These are phyloP conservation scores for Tachysurus vachellii DNA, from an alignment of 2,113 vertebrate species.

Conservation along the genomic window DNA sequence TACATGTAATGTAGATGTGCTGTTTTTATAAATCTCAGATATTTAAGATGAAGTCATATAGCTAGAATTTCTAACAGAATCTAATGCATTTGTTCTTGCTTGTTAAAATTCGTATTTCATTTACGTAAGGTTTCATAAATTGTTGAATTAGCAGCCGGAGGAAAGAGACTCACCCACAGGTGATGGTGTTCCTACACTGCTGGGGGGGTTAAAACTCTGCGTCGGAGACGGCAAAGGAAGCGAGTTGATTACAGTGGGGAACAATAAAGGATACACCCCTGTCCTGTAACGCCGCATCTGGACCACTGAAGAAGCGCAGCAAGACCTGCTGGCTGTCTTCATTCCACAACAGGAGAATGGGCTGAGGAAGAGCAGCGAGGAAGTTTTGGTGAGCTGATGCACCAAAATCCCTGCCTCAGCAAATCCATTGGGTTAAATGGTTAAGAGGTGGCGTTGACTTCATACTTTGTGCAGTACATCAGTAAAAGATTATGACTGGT, in stretches of 20 bases:
- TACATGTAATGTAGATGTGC: background rate
- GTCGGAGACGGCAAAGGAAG: constrained; percentile 79
- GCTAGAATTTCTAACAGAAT: background rate
- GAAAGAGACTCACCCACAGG: constrained; percentile 84
- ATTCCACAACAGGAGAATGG: constrained; percentile 61
- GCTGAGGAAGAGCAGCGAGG: constrained; percentile 50
- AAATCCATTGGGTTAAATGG: constrained; percentile 62
- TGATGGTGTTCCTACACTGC: constrained; percentile 84
- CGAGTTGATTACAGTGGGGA: constrained; percentile 88
- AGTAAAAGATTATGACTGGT: background rate
- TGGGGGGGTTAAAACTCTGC: constrained; percentile 79
- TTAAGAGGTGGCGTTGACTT: constrained; percentile 18
- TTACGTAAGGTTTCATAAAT: background rate
- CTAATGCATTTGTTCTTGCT: background rate
- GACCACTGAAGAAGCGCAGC: constrained; percentile 82
- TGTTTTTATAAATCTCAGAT: background rate
- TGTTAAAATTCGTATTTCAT: background rate
- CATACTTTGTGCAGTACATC: background rate
- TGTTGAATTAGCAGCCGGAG: too few species aligned
- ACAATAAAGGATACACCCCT: constrained; percentile 85
- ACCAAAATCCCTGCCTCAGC: constrained; percentile 34
- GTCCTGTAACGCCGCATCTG: constrained; percentile 90
- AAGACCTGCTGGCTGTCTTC: constrained; percentile 86
- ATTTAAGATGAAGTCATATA: background rate
- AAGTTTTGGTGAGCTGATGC: constrained; percentile 14